Evolutionary conservation across 2,113 vertebrate genomes (phyloP).

Genomic region (Calyptommatus sinebrachiatus): DNA sequence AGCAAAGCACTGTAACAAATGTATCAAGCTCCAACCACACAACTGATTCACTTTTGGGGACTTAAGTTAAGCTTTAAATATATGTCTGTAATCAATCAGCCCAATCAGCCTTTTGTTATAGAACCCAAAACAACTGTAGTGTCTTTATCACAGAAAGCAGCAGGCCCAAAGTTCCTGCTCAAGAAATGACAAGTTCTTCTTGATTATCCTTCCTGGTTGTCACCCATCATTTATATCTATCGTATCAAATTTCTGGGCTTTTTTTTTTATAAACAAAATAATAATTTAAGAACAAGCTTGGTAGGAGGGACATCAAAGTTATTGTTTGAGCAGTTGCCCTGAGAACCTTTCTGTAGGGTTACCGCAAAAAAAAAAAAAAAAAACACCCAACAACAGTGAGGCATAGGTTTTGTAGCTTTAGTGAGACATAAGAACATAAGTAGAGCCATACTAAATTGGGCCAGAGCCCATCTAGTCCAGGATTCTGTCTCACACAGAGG

Average conservation of each 20-base stretch:
- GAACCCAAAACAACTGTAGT: conserved; percentile 52
- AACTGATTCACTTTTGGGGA: conserved; percentile 59
- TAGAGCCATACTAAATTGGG: too few species aligned
- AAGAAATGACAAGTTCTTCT: conserved; percentile 67
- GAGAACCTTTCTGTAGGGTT: conserved; percentile 39
- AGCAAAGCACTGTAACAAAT: conserved; percentile 57
- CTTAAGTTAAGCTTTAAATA: conserved; percentile 65
- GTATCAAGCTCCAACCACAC: conserved; percentile 50
- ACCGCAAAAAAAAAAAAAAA: too few species aligned
- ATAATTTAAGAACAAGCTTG: conserved; percentile 50
- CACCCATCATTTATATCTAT: conserved; percentile 65
- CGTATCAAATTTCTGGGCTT: conserved; percentile 67
- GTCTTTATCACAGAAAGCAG: conserved; percentile 71
- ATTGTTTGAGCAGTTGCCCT: conserved; percentile 43
- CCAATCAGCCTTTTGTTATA: conserved; percentile 67
- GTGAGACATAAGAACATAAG: too few species aligned
- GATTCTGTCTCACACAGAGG: too few species aligned
- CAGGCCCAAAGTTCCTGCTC: conserved; percentile 61
- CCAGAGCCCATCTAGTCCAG: too few species aligned
- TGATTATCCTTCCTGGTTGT: conserved; percentile 54
- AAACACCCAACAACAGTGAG: too few species aligned
- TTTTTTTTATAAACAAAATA: conserved; percentile 62
- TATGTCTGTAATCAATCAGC: conserved; percentile 69
- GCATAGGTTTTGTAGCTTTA: too few species aligned
- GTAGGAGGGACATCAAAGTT: conserved; percentile 38